A percentile compares a stretch with the other conserved stretches of the same genome.
Evolutionary conservation across 2,888 invertebrate species (phyloP).

Genomic region (Nycteola revayana): DNA sequence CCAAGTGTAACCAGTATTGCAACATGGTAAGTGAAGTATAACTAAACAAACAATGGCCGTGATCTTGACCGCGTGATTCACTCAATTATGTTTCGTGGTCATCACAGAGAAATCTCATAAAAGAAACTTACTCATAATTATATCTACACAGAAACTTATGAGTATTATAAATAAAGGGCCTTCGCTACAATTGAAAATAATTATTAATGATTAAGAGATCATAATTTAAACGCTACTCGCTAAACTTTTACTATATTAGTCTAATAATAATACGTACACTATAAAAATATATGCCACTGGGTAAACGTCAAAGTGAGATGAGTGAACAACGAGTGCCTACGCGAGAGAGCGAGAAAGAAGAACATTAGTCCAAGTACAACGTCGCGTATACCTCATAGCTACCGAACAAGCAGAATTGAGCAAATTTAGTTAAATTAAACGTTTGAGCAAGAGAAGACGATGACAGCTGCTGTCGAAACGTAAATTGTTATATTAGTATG

Average conservation of each 20-base stretch:
- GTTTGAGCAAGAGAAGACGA: conserved; percentile 73
- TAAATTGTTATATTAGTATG: conserved; percentile 45
- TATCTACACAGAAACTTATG: conserved; percentile 75
- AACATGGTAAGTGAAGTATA: too few relatives aligned
- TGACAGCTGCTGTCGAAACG: conserved; percentile 67
- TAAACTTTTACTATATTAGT: conserved; percentile 75
- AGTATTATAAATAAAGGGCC: conserved; percentile 79
- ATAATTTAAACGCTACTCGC: conserved; percentile 75
- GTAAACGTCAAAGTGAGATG: conserved; percentile 49
- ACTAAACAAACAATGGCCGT: too few relatives aligned
- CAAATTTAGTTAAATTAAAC: conserved; percentile 75
- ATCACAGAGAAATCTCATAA: conserved; percentile 54
- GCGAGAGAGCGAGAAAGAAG: conserved; percentile 25
- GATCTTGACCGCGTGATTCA: too few relatives aligned
- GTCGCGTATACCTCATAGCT: conserved; percentile 22
- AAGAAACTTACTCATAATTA: conserved; percentile 51
- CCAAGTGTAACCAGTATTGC: too few relatives aligned
- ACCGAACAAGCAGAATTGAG: conserved; percentile 64
- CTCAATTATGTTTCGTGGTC: conserved; percentile 24
- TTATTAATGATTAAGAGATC: conserved; percentile 83
- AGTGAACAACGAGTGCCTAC: conserved; percentile 49
- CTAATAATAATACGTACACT: conserved; percentile 66
- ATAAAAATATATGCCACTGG: conserved; percentile 72
- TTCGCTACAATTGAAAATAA: conserved; percentile 70
- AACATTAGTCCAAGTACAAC: conserved; percentile 18